Conservation (phyloP, 2,797 vertebrate genomes). For the Hydrophis major region DNA sequence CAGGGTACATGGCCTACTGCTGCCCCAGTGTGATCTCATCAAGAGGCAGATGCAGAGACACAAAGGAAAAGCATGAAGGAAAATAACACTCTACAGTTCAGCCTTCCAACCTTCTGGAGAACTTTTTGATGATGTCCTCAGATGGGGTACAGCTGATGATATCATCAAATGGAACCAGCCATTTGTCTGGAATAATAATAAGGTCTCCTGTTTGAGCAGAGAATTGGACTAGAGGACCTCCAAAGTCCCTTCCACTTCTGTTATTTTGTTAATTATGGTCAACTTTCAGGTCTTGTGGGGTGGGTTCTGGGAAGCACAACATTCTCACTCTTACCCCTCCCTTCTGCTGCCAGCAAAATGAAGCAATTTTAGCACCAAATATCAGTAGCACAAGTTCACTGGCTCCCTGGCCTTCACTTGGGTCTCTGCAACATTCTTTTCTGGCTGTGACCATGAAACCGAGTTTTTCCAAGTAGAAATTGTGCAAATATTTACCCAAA, state of each 20-base stretch:
- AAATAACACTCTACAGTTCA: neutral
- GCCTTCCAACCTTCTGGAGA: neutral
- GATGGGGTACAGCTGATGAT: neutral
- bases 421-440: neutral
- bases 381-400: neutral
- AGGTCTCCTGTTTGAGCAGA: too few species aligned
- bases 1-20: neutral
- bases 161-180: too few species aligned
- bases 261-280: neutral
- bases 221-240: too few species aligned
- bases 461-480: neutral
- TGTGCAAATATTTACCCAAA: neutral
- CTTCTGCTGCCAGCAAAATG: neutral
- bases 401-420: neutral
- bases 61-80: neutral
- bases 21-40: neutral
- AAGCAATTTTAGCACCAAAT: neutral
- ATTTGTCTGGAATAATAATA: too few species aligned
- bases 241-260: too few species aligned
- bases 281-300: neutral
- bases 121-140: neutral
- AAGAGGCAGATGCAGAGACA: neutral
- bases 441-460: neutral
- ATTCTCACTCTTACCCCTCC: neutral
- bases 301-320: neutral